These are phyloP conservation scores for Tubulanus polymorphus DNA, from an alignment of 2,888 invertebrate species.

Conservation along the genomic window DNA sequence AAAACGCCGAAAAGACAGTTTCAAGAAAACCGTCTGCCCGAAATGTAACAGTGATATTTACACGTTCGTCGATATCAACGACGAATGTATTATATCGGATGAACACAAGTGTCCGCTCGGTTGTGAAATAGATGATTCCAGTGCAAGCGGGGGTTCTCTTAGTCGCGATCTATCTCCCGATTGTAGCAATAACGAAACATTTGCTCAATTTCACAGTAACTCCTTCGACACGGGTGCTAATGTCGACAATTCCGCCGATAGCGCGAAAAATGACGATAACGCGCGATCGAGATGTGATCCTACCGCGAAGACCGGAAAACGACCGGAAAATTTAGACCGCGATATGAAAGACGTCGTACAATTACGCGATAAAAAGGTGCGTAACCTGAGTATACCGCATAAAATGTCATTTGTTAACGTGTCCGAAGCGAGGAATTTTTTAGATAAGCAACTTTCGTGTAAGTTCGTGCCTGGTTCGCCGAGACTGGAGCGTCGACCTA, in stretches of 20 bases:
- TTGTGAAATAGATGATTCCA: conserved; percentile 29
- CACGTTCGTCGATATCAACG: conserved; percentile 30
- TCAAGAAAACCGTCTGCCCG: conserved; percentile 29
- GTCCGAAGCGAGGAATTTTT: not conserved
- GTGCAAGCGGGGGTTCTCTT: conserved; percentile 59
- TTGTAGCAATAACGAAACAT: not conserved
- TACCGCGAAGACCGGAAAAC: not conserved
- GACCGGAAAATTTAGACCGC: too few relatives aligned
- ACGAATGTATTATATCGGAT: conserved; percentile 32
- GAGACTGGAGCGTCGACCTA: not conserved
- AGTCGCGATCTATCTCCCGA: not conserved
- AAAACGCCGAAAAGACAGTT: conserved; percentile 8
- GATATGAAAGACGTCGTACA: too few relatives aligned
- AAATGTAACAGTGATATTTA: conserved; percentile 37
- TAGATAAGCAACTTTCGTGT: not conserved
- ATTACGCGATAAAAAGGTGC: not conserved
- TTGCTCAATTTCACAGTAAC: not conserved
- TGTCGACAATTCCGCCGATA: not conserved
- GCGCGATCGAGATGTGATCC: not conserved
- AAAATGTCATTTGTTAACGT: not conserved
- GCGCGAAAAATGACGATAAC: not conserved
- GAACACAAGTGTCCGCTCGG: conserved; percentile 26
- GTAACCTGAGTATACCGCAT: not conserved
- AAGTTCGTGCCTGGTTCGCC: too few relatives aligned
- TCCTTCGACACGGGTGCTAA: not conserved